Percentiles rank a stretch among this genome's conserved stretches.
Conservation (phyloP, 2,888 invertebrate species). For the Orthonychiurus folsomi region DNA sequence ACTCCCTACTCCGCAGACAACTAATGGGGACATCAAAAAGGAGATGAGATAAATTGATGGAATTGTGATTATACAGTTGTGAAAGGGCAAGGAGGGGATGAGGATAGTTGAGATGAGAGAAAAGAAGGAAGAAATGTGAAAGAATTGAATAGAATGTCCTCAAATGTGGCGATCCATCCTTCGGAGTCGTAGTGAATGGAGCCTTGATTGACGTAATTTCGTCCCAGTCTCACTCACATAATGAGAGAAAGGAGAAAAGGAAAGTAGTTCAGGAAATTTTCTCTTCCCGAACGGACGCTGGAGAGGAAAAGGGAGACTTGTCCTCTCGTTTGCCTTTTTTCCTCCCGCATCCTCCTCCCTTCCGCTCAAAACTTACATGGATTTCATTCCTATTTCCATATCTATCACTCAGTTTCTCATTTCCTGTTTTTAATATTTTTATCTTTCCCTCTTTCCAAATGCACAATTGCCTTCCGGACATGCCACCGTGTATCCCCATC, state of each 20-base stretch:
- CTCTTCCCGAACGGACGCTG: conserved; percentile 40
- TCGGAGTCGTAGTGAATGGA: conserved; percentile 24
- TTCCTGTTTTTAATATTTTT: conserved; percentile 9
- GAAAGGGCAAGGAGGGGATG: background rate
- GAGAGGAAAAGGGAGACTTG: conserved; percentile 29
- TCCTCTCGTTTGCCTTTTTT: conserved; percentile 7
- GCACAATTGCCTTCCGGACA: background rate
- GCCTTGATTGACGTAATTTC: conserved; percentile 40
- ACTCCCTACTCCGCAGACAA: too few species aligned
- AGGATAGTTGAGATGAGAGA: conserved; percentile 17
- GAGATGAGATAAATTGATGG: background rate
- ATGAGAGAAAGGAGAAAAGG: conserved; percentile 30
- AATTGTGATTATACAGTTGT: background rate
- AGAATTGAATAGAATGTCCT: background rate
- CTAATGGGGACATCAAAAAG: too few species aligned
- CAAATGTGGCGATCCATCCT: background rate
- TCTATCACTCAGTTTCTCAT: conserved; percentile 1
- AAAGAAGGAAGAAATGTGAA: background rate
- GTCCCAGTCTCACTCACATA: conserved; percentile 35
- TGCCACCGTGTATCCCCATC: background rate
- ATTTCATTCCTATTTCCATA: background rate
- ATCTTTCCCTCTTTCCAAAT: background rate
- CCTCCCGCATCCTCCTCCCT: background rate
- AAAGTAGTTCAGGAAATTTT: conserved; percentile 41
- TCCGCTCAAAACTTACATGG: background rate